phyloP scores from a whole-genome alignment of 2,888 invertebrate genomes.

The Xylota segnis region DNA sequence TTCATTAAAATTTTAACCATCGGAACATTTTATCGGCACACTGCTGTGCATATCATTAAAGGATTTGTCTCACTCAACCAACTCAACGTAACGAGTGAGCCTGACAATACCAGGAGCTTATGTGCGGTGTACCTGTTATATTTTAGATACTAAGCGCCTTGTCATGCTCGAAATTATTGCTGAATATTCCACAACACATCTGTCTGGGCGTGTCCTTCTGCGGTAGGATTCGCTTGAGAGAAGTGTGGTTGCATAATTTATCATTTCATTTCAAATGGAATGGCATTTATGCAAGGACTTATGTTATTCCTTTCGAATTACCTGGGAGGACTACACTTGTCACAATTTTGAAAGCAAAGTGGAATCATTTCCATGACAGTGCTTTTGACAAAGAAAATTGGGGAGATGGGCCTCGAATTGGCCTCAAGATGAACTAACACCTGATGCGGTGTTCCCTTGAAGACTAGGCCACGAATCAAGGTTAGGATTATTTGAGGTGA shows the following conservation, averaged over 20 bases:
- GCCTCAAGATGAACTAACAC: too few relatives aligned
- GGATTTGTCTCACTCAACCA: not conserved
- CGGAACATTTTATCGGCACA: not conserved
- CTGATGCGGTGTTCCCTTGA: too few relatives aligned
- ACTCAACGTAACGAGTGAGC: not conserved
- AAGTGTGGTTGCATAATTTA: conserved; percentile 32
- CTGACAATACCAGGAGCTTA: not conserved
- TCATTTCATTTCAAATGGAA: conserved; percentile 34
- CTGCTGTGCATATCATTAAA: not conserved
- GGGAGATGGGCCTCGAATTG: too few relatives aligned
- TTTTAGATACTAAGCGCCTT: not conserved
- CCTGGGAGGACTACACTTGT: too few relatives aligned
- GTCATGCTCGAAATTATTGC: conserved; percentile 18
- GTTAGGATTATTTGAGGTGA: too few relatives aligned
- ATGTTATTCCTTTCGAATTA: conserved; percentile 5
- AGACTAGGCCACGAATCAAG: too few relatives aligned
- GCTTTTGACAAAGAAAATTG: too few relatives aligned
- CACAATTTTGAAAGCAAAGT: too few relatives aligned
- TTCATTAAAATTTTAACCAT: not conserved
- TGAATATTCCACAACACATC: conserved; percentile 22
- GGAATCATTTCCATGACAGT: too few relatives aligned
- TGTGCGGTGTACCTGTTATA: not conserved
- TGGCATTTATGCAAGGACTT: conserved; percentile 10
- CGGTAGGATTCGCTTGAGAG: not conserved
- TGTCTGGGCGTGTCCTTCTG: conserved; percentile 7